Percentiles rank a stretch among this genome's conserved stretches.
Conservation (phyloP, 2,888 invertebrate genomes). For the Subacronicta megacephala region DNA sequence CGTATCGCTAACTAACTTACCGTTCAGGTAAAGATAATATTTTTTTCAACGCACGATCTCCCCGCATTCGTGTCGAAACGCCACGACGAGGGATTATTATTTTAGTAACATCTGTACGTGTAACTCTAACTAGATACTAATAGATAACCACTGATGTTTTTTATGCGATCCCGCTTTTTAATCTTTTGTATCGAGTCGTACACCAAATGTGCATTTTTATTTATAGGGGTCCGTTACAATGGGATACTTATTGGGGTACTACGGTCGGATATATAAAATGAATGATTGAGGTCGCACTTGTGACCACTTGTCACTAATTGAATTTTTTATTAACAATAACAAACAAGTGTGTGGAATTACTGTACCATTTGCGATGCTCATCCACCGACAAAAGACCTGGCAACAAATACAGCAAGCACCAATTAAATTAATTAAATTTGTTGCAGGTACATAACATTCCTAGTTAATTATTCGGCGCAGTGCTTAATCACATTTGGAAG, state of each 20-base stretch:
- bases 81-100: slow-evolving; percentile 79
- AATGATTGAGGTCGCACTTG: slow-evolving; percentile 83
- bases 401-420: slow-evolving; percentile 15
- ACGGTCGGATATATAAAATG: slow-evolving; percentile 66
- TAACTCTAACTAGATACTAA: slow-evolving; percentile 88
- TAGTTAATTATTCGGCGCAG: slow-evolving; percentile 66
- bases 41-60: slow-evolving; percentile 64
- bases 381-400: slow-evolving; percentile 18
- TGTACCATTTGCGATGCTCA: slow-evolving; percentile 43
- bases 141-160: slow-evolving; percentile 89
- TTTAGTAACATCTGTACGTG: slow-evolving; percentile 85
- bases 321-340: slow-evolving; percentile 72
- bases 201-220: slow-evolving; percentile 86
- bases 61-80: slow-evolving; percentile 60
- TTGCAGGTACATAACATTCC: slow-evolving; percentile 52
- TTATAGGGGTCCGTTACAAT: slow-evolving; percentile 77
- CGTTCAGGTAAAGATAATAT: slow-evolving; percentile 69
- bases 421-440: slow-evolving; percentile 48
- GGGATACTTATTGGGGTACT: slow-evolving; percentile 62
- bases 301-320: slow-evolving; percentile 85
- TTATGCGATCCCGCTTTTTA: slow-evolving; percentile 83
- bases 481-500: slow-evolving; percentile 74
- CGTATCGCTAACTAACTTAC: slow-evolving; percentile 62
- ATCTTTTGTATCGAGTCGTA: slow-evolving; percentile 81
- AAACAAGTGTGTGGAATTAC: slow-evolving; percentile 69